Percentiles rank a stretch among this genome's conserved stretches.
phyloP scores from a whole-genome alignment of 2,797 vertebrate genomes.

The Valencia hispanica region DNA sequence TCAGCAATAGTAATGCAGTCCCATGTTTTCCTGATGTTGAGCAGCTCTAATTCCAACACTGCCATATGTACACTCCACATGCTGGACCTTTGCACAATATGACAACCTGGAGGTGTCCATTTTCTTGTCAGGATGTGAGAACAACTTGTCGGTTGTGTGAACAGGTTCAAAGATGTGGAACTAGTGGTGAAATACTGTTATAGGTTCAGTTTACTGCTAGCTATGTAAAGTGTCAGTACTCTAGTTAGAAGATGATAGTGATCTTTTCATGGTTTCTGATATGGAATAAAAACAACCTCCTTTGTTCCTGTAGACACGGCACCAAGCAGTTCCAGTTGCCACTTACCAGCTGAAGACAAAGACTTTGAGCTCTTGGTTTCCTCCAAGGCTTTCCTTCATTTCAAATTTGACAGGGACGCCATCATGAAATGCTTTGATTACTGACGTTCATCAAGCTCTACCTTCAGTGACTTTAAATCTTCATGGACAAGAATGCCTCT shows the following conservation, averaged over 20 bases:
- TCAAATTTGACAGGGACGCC: slow-evolving; percentile 93
- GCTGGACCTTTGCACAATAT: not conserved
- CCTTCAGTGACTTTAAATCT: slow-evolving; percentile 15
- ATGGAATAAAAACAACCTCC: not conserved
- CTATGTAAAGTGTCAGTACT: not conserved
- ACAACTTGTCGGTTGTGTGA: not conserved
- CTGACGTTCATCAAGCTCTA: slow-evolving; percentile 45
- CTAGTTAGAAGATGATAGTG: not conserved
- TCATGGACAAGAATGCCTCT: not conserved
- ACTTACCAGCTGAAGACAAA: slow-evolving; percentile 75
- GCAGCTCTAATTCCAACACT: too few species aligned
- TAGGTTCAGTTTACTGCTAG: not conserved
- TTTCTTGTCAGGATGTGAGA: too few species aligned
- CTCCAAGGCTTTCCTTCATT: slow-evolving; percentile 92
- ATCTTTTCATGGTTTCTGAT: not conserved
- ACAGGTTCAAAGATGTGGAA: not conserved
- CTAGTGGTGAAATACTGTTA: not conserved
- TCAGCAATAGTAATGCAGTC: too few species aligned
- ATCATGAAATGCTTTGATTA: slow-evolving; percentile 96
- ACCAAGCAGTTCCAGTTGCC: slow-evolving; percentile 72
- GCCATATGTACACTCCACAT: too few species aligned
- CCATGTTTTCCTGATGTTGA: too few species aligned
- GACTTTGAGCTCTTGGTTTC: slow-evolving; percentile 84
- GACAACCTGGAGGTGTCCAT: not conserved
- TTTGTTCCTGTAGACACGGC: slow-evolving; percentile 62